These are phyloP conservation scores for Beroe ovata DNA, from an alignment of 37 sponge, comb jelly and placozoan species.

Conservation along the genomic window DNA sequence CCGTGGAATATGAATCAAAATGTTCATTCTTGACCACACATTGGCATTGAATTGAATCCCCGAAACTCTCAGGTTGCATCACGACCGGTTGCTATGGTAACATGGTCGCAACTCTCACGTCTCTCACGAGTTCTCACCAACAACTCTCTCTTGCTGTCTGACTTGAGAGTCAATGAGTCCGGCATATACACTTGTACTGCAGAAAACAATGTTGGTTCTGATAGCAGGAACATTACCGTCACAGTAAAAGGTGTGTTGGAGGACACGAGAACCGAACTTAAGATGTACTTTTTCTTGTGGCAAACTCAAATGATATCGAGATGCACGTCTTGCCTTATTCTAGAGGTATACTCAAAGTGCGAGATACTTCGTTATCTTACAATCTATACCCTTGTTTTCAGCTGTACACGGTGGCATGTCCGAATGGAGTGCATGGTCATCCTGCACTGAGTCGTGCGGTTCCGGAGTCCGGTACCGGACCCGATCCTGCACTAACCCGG, in stretches of 20 bases:
- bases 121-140: background rate
- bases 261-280: too few species aligned
- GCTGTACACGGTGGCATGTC: slow-evolving; percentile 27
- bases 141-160: slow-evolving; percentile 12
- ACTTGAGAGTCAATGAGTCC: slow-evolving; percentile 7
- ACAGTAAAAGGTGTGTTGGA: slow-evolving; percentile 23
- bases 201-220: slow-evolving; percentile 42
- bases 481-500: slow-evolving; percentile 8
- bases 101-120: slow-evolving; percentile 14
- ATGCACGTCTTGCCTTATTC: too few species aligned
- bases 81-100: slow-evolving; percentile 14
- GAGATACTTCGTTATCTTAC: too few species aligned
- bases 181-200: slow-evolving; percentile 65
- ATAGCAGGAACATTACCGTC: background rate
- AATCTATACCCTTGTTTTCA: background rate
- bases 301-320: too few species aligned
- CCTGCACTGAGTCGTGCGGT: slow-evolving; percentile 27
- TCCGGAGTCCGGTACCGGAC: slow-evolving; percentile 3
- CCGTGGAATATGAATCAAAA: too few species aligned
- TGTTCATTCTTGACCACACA: too few species aligned
- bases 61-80: slow-evolving; percentile 5
- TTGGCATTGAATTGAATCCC: too few species aligned
- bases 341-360: too few species aligned
- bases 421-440: slow-evolving; percentile 18
- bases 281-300: too few species aligned